Percentiles rank a stretch among this genome's conserved stretches.
Conservation (phyloP, 1,140 invertebrate species). For the Cydia amplana region DNA sequence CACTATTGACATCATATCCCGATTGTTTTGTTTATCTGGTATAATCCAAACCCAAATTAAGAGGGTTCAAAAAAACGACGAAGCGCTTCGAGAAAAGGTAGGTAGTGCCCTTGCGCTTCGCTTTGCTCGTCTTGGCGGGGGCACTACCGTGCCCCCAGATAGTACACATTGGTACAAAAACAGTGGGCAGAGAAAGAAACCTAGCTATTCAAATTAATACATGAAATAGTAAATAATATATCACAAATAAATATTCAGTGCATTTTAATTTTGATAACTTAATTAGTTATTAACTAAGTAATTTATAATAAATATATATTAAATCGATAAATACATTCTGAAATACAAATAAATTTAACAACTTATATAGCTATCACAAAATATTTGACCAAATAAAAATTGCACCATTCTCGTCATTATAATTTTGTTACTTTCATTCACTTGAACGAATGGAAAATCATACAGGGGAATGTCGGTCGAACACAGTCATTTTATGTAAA, state of each 20-base stretch:
- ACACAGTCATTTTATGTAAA: slow-evolving; percentile 9
- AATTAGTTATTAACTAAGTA: not conserved
- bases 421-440: not conserved
- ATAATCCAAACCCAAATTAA: no score
- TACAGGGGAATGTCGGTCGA: slow-evolving; percentile 21
- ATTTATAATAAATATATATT: slow-evolving; percentile 5
- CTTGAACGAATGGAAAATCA: not conserved
- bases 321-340: slow-evolving; percentile 7
- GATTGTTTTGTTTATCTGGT: no score
- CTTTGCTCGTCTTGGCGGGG: no score
- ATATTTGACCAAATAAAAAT: slow-evolving; percentile 7
- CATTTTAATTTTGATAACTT: slow-evolving; percentile 1
- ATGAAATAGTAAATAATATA: not conserved
- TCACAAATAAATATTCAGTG: slow-evolving; percentile 10
- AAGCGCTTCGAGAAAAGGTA: no score
- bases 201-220: not conserved
- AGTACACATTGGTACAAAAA: no score
- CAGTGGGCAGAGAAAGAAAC: no score
- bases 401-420: slow-evolving; percentile 9
- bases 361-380: slow-evolving; percentile 34
- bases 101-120: no score
- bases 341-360: slow-evolving; percentile 27
- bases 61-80: no score
- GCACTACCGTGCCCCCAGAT: no score
- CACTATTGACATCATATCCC: no score